phyloP scores from a whole-genome alignment of 2,888 invertebrate species.

The Clostera curtula region DNA sequence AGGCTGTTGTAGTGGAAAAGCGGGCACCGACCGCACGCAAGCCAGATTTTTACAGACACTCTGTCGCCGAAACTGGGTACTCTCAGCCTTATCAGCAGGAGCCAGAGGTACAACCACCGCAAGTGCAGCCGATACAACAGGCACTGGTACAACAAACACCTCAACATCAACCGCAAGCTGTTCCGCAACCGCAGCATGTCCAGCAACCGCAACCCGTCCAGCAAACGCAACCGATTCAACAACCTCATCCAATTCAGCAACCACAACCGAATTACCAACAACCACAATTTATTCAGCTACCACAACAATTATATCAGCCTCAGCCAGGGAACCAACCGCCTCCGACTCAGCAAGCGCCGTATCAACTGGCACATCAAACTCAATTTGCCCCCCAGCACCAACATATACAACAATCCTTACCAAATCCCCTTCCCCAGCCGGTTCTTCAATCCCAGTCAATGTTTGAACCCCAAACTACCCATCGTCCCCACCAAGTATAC shows the following conservation, averaged over 20 bases:
- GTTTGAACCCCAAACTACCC: conserved; percentile 12
- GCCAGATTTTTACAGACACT: conserved; percentile 57
- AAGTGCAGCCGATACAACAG: no score
- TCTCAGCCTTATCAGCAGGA: conserved; percentile 8
- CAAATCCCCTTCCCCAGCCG: conserved; percentile 7
- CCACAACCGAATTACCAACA: conserved; percentile 3
- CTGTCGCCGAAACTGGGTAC: conserved; percentile 41
- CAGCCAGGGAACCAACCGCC: conserved; percentile 2
- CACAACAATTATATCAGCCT: conserved; percentile 1
- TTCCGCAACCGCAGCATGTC: conserved; percentile 5
- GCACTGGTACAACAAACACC: no score
- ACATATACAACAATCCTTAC: no score
- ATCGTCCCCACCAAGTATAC: conserved; percentile 11
- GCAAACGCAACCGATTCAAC: conserved; percentile 2
- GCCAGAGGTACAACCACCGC: neutral
- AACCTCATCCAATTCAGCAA: no score
- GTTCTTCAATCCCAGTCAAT: conserved; percentile 9
- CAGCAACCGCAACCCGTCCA: neutral
- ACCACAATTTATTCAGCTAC: neutral
- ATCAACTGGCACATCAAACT: no score
- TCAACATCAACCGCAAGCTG: conserved; percentile 6
- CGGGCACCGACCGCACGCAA: conserved; percentile 37
- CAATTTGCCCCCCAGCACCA: no score
- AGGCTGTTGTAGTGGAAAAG: conserved; percentile 43
- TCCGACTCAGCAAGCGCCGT: no score